Base-by-base conservation (phyloP, 2,888 invertebrate species). In the Nemotelus nigrinus region DNA sequence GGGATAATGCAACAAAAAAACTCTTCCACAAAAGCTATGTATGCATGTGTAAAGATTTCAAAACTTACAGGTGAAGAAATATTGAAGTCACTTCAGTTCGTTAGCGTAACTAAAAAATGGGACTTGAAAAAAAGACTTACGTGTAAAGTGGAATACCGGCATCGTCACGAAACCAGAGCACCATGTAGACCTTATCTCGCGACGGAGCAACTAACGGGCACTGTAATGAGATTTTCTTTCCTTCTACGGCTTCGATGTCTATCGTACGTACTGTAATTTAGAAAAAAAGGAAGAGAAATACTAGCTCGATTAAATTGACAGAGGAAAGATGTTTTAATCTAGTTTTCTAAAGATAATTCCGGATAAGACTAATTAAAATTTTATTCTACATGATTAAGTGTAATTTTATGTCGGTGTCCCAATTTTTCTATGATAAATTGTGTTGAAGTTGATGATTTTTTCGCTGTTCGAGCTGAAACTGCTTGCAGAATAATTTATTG, bases 141-240 rank as follows among this genome's bases (percentile, higher is more conserved):
- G 94, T 94, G 90, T 94, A 94, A 60, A 94, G 89, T 3, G 95
- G 94, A 82, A 92, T 92, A 57, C 93, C 94, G 58, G 92, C 92
- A 81, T 93, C 93, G 82, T 93, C 92, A 81, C 92, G 90, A 88
- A 94, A 94, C 94, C 94, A 94, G 86, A 95, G 92, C 76, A 94
- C 94, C 93, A 94, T 94, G 88, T 93, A 93, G 78, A 94, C 92
- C 85, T 92, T 93, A 87, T 94, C 94, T 84, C 93, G 91, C 83
- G 91, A 91, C 45, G 92, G 91, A 10, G 94, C 92, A 79, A 91
- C 91, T 77, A 94, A 92, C 87, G 94, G 93, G 86, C 95, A 95
- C 7, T 94, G 93, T 84, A 95, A 90, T 87, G 92, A 92, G 60
- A 94, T 93, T 84, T 91, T 91, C 87, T 92, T 92, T 55, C 94